Evolutionary conservation across 2,888 invertebrate species (phyloP), one percentile per base, ranked within the genome.

Genomic region (Ophraella communa): DNA sequence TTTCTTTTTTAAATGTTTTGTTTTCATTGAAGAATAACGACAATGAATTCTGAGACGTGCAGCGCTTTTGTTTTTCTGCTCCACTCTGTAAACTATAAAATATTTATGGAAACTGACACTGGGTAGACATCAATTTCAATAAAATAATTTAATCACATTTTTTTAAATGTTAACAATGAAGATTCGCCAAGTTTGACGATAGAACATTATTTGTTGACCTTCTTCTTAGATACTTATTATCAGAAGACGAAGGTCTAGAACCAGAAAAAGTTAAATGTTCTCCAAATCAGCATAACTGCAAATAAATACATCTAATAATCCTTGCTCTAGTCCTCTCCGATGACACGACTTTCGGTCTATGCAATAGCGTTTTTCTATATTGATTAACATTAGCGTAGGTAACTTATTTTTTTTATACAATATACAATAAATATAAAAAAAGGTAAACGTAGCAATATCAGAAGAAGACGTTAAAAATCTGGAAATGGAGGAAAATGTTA

Each of bases 321-420:
- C 69, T 69, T 64, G 69, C 69, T 69, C 69, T 62, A 69, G 59
- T 69, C 69, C 61, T 60, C 52, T 47, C n/a, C n/a, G 62, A 68
- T 68, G 55, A 59, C 20, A 59, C 54, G 21, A 39, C 35, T 57
- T n/a, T 51, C 30, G 39, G 33, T 60, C 60, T 65, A 47, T 62
- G 59, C 61, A 35, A 33, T 30, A 17, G n/a, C n/a, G n/a, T 59
- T 55, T 59, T 56, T 24, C 27, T 24, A 1, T 17, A 14, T 23
- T 21, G 14, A 18, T 30, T 10, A 45, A 5, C 57, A 57, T 14
- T 57, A 33, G 20, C 44, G 57, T 57, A 33, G 4, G 1, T 14
- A 17, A 17, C 3, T 5, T 5, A n/a, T 39, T 39, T 17, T 39
- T 5, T 14, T 1, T 5, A 2, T 17, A 5, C 2, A n/a, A n/a